Base-by-base conservation (phyloP, 2,888 invertebrate species). In the Napeogenes sylphis region DNA sequence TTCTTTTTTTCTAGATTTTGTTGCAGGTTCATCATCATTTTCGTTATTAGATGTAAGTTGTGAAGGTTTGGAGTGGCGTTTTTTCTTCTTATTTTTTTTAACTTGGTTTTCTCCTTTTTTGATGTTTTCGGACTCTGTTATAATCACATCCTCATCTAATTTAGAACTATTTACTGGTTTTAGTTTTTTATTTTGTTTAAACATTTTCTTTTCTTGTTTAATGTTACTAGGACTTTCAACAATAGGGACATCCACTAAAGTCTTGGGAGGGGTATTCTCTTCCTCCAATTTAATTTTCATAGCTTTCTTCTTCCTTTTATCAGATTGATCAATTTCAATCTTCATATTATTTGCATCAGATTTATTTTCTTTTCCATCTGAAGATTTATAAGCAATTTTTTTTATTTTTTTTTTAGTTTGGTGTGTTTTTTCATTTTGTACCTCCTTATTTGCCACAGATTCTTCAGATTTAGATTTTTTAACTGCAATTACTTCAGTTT, bases 391-490 rank as follows among this genome's bases (percentile, higher is more conserved):
- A 47, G 69, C 70, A 57, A 63, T 21, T 64, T 69, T 68, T 35
- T 69, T 70, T 5, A 58, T 57, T 66, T 66, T 62, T 21, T 60
- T 62, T 13, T 35, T 33, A 53, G 56, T 53, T 54, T 13, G 53
- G 42, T 35, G 42, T 35, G 32, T 56, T 57, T 59, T 61, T 21
- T 53, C 56, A 53, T 51, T 63, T 45, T 53, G 21, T 8, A 6
- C 4, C 45, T 47, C 56, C 35, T 42, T 57, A 21, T 46, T 55
- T 53, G 68, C 68, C 8, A 74, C 59, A 2, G 76, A 71, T 38
- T 80, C 76, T 64, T 84, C 74, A 21, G 86, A 83, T 67, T 87
- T 88, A 0, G 79, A 80, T 67, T 82, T 87, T 67, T 89, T 89
- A 4, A 78, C 67, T 2, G 72, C 73, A 2, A 82, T 71, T 66